Conservation (phyloP, 2,113 vertebrate genomes). For the Anoplopoma fimbria region DNA sequence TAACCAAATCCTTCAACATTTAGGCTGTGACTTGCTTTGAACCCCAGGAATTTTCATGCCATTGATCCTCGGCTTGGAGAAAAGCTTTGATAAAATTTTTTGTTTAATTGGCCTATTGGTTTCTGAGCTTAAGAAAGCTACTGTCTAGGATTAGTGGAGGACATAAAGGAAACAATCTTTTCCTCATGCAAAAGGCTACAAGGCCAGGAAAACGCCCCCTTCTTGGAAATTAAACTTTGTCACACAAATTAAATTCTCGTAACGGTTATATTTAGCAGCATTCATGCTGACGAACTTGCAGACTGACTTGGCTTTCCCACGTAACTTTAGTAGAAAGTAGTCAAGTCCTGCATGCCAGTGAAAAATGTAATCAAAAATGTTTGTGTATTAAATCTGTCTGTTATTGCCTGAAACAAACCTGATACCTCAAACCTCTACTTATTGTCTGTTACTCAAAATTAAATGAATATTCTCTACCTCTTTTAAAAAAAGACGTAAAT, state of each 20-base stretch:
- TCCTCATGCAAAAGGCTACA: neutral
- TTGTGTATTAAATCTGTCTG: neutral
- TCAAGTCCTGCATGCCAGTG: neutral
- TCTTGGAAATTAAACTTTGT: constrained; percentile 2
- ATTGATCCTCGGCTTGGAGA: constrained; percentile 49
- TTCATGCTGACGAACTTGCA: neutral
- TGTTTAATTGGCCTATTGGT: constrained; percentile 51
- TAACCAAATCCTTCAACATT: constrained; percentile 40
- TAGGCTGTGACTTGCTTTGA: constrained; percentile 43
- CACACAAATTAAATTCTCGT: neutral
- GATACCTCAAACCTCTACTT: neutral
- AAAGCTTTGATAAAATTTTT: constrained; percentile 27
- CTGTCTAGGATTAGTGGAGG: constrained; percentile 12
- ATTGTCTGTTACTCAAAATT: neutral
- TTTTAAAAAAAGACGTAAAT: neutral
- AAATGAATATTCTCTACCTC: neutral
- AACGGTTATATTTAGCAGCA: neutral
- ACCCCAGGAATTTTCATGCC: constrained; percentile 29
- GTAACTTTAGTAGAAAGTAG: neutral
- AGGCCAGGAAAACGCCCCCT: neutral
- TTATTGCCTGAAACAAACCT: neutral
- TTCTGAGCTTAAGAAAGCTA: constrained; percentile 11
- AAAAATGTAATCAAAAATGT: neutral
- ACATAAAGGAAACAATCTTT: constrained; percentile 16
- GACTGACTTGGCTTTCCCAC: neutral